A percentile compares a stretch with the other conserved stretches of the same genome.
phyloP scores from a whole-genome alignment of 1,140 invertebrate genomes.

The Leptinotarsa undecemlineata region DNA sequence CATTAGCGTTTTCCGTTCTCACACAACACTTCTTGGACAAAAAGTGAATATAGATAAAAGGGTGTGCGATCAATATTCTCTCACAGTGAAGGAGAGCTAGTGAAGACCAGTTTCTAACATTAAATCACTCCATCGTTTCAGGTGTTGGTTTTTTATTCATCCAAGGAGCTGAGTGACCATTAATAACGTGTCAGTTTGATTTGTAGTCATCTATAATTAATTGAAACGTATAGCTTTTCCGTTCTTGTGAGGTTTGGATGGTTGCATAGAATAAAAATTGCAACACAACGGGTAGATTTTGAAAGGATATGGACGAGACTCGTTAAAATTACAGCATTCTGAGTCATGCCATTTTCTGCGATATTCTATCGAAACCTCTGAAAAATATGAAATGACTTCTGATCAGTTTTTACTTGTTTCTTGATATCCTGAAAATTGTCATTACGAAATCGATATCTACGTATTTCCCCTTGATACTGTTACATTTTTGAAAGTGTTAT shows the following conservation, averaged over 20 bases:
- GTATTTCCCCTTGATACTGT: no score
- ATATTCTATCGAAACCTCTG: no score
- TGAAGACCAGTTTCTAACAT: background rate
- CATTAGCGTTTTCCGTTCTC: no score
- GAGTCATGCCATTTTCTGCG: no score
- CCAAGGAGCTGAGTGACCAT: background rate
- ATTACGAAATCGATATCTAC: no score
- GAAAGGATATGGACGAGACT: no score
- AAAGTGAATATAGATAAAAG: background rate
- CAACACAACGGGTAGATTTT: background rate
- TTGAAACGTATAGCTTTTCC: background rate
- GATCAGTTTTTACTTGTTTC: no score
- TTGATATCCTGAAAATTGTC: no score
- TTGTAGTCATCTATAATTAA: background rate
- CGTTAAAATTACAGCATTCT: no score
- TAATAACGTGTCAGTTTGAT: background rate
- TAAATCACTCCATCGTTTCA: background rate
- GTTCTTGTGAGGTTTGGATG: background rate
- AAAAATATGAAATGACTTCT: no score
- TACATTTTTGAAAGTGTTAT: no score
- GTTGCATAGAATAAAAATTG: background rate
- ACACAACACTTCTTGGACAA: no score
- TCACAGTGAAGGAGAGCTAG: background rate
- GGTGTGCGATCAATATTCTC: background rate
- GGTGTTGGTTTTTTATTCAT: constrained; percentile 4